Evolutionary conservation across 2,888 invertebrate genomes (phyloP), one percentile per base, ranked within the genome.

Genomic region (Pelosia muscerda): DNA sequence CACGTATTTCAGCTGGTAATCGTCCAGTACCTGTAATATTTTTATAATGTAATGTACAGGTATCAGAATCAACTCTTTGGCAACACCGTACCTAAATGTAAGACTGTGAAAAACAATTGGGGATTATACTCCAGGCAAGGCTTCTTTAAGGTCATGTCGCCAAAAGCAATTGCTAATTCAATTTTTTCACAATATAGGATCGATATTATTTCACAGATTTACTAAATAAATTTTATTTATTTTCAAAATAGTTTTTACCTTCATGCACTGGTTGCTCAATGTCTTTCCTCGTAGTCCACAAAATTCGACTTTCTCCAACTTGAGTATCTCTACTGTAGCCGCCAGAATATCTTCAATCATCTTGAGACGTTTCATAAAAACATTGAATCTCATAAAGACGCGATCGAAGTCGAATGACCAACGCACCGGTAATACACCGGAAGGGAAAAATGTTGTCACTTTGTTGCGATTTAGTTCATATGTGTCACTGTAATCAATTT

Each of bases 271-370:
- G 0, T 90, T 87, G 65, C 95, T 95, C 19, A 97, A 92, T 26
- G 91, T 94, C 76, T 96, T 96, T 1, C 97, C 97, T 69, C 96
- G 95, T 10, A 96, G 85, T 0, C 97, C 98, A 56, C 97, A 97
- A 67, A 98, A 96, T 84, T 97, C 97, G 1, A 98, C 96, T 86
- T 98, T 98, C 89, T 99, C 99, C 72, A 99, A 89, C 86, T 98
- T 98, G 58, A 96, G 91, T 88, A 98, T 98, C 87, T 99, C 98
- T 3, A 96, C 93, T 0, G 97, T 97, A 0, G 97, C 96, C 56
- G 96, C 96, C 75, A 98, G 96, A 74, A 99, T 95, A 2, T 94
- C 92, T 90, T 97, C 94, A 8, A 98, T 95, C 83, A 96, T 95
- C 63, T 92, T 90, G 1, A 98, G 90, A 13, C 97, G 94, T 22